These are phyloP conservation scores for Rhabditoides inermis DNA, from an alignment of 2,888 invertebrate species.

Conservation along the genomic window DNA sequence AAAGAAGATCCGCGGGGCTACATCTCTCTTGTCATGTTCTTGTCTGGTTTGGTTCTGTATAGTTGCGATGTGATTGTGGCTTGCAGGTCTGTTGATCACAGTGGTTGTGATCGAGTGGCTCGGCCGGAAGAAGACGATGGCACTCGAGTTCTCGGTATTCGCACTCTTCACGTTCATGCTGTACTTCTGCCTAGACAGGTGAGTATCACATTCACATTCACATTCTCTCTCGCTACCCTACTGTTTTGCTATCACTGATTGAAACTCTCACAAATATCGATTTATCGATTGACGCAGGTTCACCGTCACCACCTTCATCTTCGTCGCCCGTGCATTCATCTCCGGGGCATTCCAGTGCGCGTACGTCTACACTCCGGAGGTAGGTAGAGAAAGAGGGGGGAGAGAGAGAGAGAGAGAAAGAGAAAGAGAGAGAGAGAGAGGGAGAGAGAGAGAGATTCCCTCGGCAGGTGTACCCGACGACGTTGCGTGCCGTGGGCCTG, in stretches of 20 bases:
- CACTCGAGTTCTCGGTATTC: conserved; percentile 78
- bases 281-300: conserved; percentile 22
- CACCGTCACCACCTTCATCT: conserved; percentile 70
- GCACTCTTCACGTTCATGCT: conserved; percentile 65
- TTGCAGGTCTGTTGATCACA: conserved; percentile 73
- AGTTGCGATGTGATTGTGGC: too few relatives aligned
- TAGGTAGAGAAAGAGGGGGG: conserved; percentile 34
- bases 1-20: too few relatives aligned
- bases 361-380: conserved; percentile 88
- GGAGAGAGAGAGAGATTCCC: too few relatives aligned
- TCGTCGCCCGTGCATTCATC: conserved; percentile 79
- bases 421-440: too few relatives aligned
- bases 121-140: conserved; percentile 85
- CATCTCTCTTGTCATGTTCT: too few relatives aligned
- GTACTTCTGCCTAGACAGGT: conserved; percentile 61
- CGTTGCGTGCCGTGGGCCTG: conserved; percentile 78
- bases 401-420: neutral
- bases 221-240: neutral
- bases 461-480: conserved; percentile 74
- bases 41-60: too few relatives aligned
- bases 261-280: conserved; percentile 1
- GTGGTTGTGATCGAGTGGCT: conserved; percentile 79
- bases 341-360: conserved; percentile 89
- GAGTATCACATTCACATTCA: conserved; percentile 1
- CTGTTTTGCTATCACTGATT: neutral